Evolutionary conservation across 2,113 vertebrate genomes (phyloP).

Genomic region (Tapirus terrestris): DNA sequence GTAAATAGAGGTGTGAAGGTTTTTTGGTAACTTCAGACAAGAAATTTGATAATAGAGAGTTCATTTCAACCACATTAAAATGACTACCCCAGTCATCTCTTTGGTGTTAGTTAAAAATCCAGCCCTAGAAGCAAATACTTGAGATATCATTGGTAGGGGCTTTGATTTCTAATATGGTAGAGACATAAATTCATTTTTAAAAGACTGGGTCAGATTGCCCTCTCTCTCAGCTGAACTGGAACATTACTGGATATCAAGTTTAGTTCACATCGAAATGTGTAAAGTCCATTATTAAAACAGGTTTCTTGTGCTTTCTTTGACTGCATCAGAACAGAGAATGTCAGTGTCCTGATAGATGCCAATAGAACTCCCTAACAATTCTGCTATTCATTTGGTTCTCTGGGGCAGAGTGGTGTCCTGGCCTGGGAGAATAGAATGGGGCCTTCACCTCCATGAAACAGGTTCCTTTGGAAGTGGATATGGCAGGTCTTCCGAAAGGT

Average conservation of each 20-base stretch:
- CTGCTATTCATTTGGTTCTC: background rate
- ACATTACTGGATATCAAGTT: background rate
- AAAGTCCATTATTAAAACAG: background rate
- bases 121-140: constrained; percentile 10
- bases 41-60: background rate
- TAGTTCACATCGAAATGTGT: constrained; percentile 26
- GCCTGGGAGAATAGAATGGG: background rate
- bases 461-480: background rate
- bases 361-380: constrained; percentile 37
- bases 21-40: constrained; percentile 34
- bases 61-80: constrained; percentile 38
- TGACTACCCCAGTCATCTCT: background rate
- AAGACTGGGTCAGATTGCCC: background rate
- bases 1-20: background rate
- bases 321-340: constrained; percentile 33
- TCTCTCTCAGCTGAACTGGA: background rate
- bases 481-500: constrained; percentile 47
- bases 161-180: constrained; percentile 3
- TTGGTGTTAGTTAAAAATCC: constrained; percentile 54
- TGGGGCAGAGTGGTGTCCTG: background rate
- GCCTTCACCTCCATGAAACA: background rate
- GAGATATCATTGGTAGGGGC: background rate
- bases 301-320: constrained; percentile 43
- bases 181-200: constrained; percentile 33
- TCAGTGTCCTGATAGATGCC: background rate